Evolutionary conservation across 2,888 invertebrate genomes (phyloP), one percentile per base, ranked within the genome.

Genomic region (Acleris holmiana): DNA sequence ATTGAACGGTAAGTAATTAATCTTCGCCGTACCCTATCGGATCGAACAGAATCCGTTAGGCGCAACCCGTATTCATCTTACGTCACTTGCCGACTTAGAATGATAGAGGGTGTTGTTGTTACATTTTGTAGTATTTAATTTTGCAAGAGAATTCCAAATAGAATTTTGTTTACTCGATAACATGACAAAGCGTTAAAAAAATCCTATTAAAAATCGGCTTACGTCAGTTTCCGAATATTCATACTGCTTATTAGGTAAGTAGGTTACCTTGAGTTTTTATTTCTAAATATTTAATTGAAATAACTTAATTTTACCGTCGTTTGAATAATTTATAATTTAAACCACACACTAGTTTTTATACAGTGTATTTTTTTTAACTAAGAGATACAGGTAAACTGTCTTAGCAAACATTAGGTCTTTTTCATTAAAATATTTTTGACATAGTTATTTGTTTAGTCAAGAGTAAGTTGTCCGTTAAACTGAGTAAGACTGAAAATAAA

Each of bases 41-140:
- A 55, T 55, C 41, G 59, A 49, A 59, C 53, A 46, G 44, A 40
- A 35, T 80, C 79, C 74, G 77, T 83, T 77, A 76, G 75, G 73
- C 71, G 69, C 69, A 75, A 79, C 75, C 80, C 78, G 76, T 77
- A 84, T 82, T 82, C 80, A 80, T 84, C 78, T 76, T 58, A 72
- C 73, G 77, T 76, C 74, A 75, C 67, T 66, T 71, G 71, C 69
- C 71, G 69, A 73, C 69, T 68, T 72, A 67, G 55, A 72, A 73
- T 76, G 23, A 65, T 65, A 59, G 54, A 18, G 55, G 10, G 4
- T 53, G 48, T 49, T 51, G 60, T 29, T 46, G 44, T 44, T 23
- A 41, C 21, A 44, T 44, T 44, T 25, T 44, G 44, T 19, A 17
- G 44, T n/a, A 44, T 44, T 44, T 44, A 17, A n/a, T 6, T 44